Evolutionary conservation across 2,888 invertebrate species (phyloP), one percentile per base, ranked within the genome.

Genomic region (Maniola hyperantus): DNA sequence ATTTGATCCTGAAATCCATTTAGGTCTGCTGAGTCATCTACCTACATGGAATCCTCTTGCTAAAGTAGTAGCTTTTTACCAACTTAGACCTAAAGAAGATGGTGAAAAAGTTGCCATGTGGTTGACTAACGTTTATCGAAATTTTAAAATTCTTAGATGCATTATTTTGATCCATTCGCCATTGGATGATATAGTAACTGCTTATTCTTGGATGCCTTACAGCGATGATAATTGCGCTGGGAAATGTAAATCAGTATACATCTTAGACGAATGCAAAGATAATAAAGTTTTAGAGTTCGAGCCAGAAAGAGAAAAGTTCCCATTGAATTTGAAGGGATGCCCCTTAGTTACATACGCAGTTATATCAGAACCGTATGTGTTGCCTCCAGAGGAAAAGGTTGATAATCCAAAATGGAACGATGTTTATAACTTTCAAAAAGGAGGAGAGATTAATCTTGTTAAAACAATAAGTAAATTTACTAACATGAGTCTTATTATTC

Each of bases 1-100:
- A 82, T 81, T 83, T 54, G 92, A 93, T 76, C 79, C 93, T 51
- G 82, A 77, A 71, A 83, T 88, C 74, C 89, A 92, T 79, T 90
- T 93, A 78, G 75, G 87, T 70, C 90, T 91, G 77, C 78, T 93
- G 72, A 88, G 88, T 71, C 89, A 86, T 77, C 81, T 93, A 65
- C 93, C 93, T 10, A 88, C 91, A 71, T 93, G 93, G 92, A 93
- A 93, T 79, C 93, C 93, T 69, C 82, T 91, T 68, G 92, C 93
- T 13, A 93, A 92, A 75, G 89, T 89, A 7, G 82, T 92, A 68
- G 84, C 91, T 67, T 91, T 84, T 72, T 93, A 93, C 71, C 80
- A 87, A 75, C 71, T 88, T 60, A 83, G 79, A 72, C 72, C 72
- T 58, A 79, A 81, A 51, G 88, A 90, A 67, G 76, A 79, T 26